Percentiles rank a stretch among this genome's conserved stretches.
Evolutionary conservation across 2,113 vertebrate species (phyloP).

Genomic region (Rhabdornis inornatus): DNA sequence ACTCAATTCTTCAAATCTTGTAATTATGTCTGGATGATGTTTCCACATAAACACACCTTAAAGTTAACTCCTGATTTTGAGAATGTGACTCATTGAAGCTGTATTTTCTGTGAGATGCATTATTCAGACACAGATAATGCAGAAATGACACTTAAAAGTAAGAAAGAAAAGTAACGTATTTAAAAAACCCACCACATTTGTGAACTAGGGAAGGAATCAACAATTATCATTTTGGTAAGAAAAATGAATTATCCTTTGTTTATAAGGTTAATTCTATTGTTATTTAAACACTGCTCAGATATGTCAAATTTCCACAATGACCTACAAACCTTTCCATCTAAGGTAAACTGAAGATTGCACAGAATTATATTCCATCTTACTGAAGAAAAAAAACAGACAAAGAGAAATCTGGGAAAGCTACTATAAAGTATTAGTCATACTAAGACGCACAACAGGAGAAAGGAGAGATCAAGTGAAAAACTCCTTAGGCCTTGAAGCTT

Average conservation of each 20-base stretch:
- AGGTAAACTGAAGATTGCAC: not conserved
- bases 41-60: not conserved
- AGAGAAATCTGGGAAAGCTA: not conserved
- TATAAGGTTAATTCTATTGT: not conserved
- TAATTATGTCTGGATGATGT: not conserved
- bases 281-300: not conserved
- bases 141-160: not conserved
- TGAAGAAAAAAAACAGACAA: not conserved
- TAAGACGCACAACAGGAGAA: not conserved
- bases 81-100: not conserved
- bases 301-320: not conserved
- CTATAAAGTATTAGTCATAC: not conserved
- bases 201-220: not conserved
- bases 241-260: not conserved
- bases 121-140: not conserved
- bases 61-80: not conserved
- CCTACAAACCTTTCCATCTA: not conserved
- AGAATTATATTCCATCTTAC: not conserved
- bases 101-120: not conserved
- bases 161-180: not conserved
- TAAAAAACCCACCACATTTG: fast-evolving
- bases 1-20: not conserved
- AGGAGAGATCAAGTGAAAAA: not conserved
- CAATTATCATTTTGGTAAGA: not conserved
- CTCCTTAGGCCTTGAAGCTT: not conserved